phyloP scores from a whole-genome alignment of 2,888 invertebrate genomes.

The Drosophila borborema region DNA sequence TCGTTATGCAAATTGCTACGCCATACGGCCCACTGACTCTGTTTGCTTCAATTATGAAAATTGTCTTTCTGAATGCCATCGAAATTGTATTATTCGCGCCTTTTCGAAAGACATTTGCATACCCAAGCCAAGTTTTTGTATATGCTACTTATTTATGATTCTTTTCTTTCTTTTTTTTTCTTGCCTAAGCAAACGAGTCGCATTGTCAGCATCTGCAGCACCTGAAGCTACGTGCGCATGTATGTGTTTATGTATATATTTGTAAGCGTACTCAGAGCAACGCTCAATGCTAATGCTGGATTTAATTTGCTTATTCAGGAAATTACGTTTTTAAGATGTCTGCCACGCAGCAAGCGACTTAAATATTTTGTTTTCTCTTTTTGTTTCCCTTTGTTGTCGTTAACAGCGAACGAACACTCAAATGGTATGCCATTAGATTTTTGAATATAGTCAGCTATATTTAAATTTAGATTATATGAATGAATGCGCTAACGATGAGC shows the following conservation, averaged over 20 bases:
- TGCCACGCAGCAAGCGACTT: slow-evolving; percentile 47
- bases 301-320: slow-evolving; percentile 64
- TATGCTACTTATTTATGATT: slow-evolving; percentile 30
- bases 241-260: not conserved
- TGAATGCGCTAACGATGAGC: not conserved
- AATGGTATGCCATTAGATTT: not conserved
- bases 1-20: slow-evolving; percentile 52
- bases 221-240: slow-evolving; percentile 2
- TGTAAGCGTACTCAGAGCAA: not conserved
- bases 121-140: slow-evolving; percentile 32
- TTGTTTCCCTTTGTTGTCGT: not conserved
- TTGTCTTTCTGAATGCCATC: slow-evolving; percentile 75
- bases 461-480: slow-evolving; percentile 2
- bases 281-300: slow-evolving; percentile 54
- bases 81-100: slow-evolving; percentile 78
- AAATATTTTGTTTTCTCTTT: slow-evolving; percentile 35
- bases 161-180: not conserved
- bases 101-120: slow-evolving; percentile 71
- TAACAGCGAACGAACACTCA: not conserved
- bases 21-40: slow-evolving; percentile 50
- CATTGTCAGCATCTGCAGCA: slow-evolving; percentile 32
- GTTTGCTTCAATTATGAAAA: slow-evolving; percentile 76
- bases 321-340: slow-evolving; percentile 59
- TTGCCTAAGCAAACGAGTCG: slow-evolving; percentile 18
- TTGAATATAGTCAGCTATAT: not conserved